Evolutionary conservation across 2,797 vertebrate genomes (phyloP).

Genomic region (Sylvia borin): DNA sequence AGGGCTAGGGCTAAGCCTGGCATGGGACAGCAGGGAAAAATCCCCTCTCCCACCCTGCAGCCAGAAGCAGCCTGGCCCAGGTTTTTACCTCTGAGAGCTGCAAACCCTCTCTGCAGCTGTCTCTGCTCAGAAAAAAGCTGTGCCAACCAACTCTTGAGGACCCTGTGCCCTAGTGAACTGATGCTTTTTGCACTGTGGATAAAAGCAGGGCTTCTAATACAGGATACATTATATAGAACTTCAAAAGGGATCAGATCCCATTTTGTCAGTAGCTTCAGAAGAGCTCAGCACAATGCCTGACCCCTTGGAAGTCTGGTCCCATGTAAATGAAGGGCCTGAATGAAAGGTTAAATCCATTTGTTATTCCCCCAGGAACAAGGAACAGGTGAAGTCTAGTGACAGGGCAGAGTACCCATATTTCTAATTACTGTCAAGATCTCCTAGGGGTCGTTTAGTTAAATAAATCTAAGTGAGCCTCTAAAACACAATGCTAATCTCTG

Average conservation of each 20-base stretch:
- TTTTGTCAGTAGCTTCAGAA: neutral
- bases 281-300: neutral
- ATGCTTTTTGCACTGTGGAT: rapidly evolving
- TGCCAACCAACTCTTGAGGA: neutral
- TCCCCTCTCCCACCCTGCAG: neutral
- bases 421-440: conserved; percentile 11
- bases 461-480: conserved; percentile 11
- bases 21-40: rapidly evolving
- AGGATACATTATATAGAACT: neutral
- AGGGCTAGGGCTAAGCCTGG: neutral
- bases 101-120: neutral
- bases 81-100: neutral
- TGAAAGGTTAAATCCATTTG: conserved; percentile 21
- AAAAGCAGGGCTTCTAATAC: neutral
- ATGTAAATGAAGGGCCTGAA: neutral
- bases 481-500: neutral
- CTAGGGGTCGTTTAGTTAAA: neutral
- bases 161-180: neutral
- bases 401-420: neutral
- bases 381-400: neutral
- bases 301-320: neutral
- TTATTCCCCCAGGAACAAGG: neutral
- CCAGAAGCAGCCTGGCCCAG: neutral
- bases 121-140: neutral
- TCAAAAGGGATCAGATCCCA: neutral